phyloP scores from a whole-genome alignment of 1,140 invertebrate species.

The Dreissena polymorpha region DNA sequence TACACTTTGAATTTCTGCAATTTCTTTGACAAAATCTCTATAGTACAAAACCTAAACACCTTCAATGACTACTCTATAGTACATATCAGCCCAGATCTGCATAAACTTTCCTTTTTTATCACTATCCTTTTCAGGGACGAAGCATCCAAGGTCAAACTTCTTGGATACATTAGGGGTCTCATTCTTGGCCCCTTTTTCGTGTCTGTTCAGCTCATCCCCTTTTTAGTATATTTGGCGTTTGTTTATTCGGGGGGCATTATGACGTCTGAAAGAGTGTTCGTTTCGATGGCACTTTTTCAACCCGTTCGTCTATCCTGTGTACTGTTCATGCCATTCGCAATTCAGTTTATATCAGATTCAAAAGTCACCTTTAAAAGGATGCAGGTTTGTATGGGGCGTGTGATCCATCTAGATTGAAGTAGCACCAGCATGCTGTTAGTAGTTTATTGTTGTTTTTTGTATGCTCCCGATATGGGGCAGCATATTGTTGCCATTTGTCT shows the following conservation, averaged over 20 bases:
- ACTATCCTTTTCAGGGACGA: constrained; percentile 67
- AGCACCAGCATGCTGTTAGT: background rate
- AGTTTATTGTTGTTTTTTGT: background rate
- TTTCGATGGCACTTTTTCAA: constrained; percentile 68
- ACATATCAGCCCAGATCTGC: no score
- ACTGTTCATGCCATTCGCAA: constrained; percentile 69
- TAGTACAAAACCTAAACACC: no score
- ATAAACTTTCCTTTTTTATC: background rate
- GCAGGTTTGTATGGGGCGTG: constrained; percentile 70
- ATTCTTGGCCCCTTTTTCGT: constrained; percentile 72
- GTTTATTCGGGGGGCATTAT: constrained; percentile 61
- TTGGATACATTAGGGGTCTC: constrained; percentile 65
- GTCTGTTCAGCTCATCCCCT: constrained; percentile 73
- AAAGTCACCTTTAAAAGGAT: constrained; percentile 76
- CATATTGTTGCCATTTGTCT: no score
- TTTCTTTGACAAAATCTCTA: no score
- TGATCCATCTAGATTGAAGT: background rate
- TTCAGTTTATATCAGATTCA: constrained; percentile 75
- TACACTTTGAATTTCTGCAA: no score
- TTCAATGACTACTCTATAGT: no score
- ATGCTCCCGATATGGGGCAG: no score
- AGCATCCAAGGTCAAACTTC: constrained; percentile 57
- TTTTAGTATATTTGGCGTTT: constrained; percentile 71
- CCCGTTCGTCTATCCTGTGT: constrained; percentile 67
- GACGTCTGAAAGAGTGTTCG: constrained; percentile 68